These are phyloP conservation scores for Rhodophaea formosa DNA, from an alignment of 2,888 invertebrate species.

Conservation along the genomic window DNA sequence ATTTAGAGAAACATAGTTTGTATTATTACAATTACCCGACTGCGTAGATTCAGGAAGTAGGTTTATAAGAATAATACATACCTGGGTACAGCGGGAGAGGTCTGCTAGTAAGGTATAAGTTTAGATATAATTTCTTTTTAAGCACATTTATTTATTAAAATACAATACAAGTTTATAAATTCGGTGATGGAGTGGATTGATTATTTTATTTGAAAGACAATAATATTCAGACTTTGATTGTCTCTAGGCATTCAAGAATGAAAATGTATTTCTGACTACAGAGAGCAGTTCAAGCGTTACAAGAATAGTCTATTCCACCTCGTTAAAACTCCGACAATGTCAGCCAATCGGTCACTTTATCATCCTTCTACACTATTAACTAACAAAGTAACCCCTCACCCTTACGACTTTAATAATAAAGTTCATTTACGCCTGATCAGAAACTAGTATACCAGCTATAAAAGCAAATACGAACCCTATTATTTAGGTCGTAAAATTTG, in stretches of 20 bases:
- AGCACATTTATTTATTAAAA: too few relatives aligned
- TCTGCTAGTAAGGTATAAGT: too few relatives aligned
- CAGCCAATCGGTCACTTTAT: conserved; percentile 15
- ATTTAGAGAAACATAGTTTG: too few relatives aligned
- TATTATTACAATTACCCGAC: too few relatives aligned
- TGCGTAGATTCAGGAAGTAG: too few relatives aligned
- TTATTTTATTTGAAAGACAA: background rate
- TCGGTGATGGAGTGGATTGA: too few relatives aligned
- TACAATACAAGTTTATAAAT: too few relatives aligned
- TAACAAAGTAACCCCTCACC: conserved; percentile 1
- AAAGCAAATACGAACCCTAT: conserved; percentile 8
- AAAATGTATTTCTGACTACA: background rate
- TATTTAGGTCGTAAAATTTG: conserved; percentile 1
- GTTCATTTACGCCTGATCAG: background rate
- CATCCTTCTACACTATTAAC: conserved; percentile 14
- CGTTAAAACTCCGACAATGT: conserved; percentile 13
- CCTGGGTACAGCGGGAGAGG: too few relatives aligned
- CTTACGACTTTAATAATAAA: conserved; percentile 14
- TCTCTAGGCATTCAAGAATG: too few relatives aligned
- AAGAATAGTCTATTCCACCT: background rate
- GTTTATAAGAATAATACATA: too few relatives aligned
- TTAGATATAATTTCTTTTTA: too few relatives aligned
- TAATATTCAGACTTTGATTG: too few relatives aligned
- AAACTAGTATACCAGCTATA: background rate
- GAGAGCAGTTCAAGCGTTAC: background rate